A percentile compares a stretch with the other conserved stretches of the same genome.
Conservation (phyloP, 2,113 vertebrate genomes). For the Ceyx cyanopectus region DNA sequence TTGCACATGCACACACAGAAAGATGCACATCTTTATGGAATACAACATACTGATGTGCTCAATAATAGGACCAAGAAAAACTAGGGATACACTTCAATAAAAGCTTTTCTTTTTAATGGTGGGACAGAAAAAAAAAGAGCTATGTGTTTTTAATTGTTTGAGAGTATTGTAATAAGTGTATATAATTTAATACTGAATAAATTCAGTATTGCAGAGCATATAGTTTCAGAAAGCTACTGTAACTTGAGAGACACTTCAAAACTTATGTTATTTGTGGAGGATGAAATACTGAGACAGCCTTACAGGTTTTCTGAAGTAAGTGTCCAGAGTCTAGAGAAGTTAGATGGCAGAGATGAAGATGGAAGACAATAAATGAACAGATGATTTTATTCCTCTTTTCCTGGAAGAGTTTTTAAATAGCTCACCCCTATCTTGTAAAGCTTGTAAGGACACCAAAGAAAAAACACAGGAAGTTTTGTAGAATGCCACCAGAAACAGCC, state of each 20-base stretch:
- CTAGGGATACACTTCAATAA: background rate
- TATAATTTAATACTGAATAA: background rate
- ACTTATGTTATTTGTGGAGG: background rate
- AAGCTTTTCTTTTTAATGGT: background rate
- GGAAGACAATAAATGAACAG: background rate
- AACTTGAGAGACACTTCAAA: background rate
- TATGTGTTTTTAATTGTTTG: background rate
- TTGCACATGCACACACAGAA: background rate
- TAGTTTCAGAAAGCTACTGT: background rate
- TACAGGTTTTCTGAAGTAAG: background rate
- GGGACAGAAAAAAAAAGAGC: background rate
- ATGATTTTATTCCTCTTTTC: background rate
- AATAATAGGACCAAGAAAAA: background rate
- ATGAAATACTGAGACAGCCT: background rate
- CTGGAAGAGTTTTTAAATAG: constrained; percentile 1
- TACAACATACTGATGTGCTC: background rate
- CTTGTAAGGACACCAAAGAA: background rate
- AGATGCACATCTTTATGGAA: background rate
- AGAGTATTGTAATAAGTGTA: background rate
- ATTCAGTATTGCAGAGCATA: background rate
- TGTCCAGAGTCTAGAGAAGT: background rate
- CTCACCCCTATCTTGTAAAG: constrained; percentile 21
- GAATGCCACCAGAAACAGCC: background rate
- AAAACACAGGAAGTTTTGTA: constrained; percentile 44
- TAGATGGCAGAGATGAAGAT: background rate